phyloP scores from a whole-genome alignment of 2,113 vertebrate genomes.

The Odontophorus gujanensis region DNA sequence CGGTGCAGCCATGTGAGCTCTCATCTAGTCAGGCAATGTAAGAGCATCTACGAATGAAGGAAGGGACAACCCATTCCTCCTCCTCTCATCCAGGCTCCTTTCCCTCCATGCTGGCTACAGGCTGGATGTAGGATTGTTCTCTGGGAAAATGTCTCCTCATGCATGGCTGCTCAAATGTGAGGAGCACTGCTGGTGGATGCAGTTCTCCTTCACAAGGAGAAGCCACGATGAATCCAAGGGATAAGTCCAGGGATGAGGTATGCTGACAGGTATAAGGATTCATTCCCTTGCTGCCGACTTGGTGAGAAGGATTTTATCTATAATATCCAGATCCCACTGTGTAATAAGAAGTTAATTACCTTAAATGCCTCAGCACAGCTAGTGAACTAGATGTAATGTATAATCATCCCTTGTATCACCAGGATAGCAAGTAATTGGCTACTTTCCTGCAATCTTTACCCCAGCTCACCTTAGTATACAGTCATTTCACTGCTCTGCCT shows the following conservation, averaged over 20 bases:
- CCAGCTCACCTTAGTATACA: constrained; percentile 5
- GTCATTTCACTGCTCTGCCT: constrained; percentile 2
- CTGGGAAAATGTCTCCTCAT: background rate
- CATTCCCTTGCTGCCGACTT: background rate
- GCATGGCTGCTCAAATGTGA: background rate
- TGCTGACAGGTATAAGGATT: background rate
- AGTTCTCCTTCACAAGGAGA: background rate
- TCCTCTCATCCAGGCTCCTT: background rate
- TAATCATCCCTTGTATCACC: background rate
- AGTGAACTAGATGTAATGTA: background rate
- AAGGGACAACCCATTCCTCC: background rate
- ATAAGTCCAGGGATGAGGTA: background rate
- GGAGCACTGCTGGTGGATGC: background rate
- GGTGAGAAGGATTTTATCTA: background rate
- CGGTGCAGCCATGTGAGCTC: background rate
- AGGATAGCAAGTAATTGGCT: constrained; percentile 11
- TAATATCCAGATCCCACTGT: background rate
- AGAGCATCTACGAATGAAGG: background rate
- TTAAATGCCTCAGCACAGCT: constrained; percentile 20
- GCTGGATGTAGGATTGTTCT: background rate
- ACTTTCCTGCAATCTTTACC: constrained; percentile 24
- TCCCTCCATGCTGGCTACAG: background rate
- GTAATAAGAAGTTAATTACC: constrained; percentile 21
- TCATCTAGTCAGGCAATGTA: fast-evolving
- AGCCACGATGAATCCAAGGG: background rate